Conservation (phyloP, 2,888 invertebrate species). For the Dinocampus coccinellae region DNA sequence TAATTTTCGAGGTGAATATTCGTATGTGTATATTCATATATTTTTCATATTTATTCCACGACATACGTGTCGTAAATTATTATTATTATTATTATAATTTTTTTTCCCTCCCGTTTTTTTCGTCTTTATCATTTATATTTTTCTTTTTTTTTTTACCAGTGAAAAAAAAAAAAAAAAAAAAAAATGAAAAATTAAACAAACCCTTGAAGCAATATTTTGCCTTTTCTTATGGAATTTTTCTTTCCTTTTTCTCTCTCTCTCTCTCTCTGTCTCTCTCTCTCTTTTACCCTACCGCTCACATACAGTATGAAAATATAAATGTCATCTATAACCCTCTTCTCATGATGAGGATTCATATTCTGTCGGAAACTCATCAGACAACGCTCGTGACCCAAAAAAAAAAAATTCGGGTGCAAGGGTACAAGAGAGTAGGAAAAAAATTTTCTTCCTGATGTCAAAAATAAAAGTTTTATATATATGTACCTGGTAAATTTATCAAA, state of each 20-base stretch:
- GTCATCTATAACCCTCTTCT: background rate
- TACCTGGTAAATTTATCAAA: background rate
- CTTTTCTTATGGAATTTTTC: too few relatives aligned
- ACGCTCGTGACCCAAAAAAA: background rate
- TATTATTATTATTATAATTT: too few relatives aligned
- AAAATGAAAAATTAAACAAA: background rate
- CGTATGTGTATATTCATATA: background rate
- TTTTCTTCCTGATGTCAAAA: background rate
- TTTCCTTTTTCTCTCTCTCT: too few relatives aligned
- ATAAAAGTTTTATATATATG: background rate
- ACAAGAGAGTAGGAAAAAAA: background rate
- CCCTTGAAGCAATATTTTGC: background rate
- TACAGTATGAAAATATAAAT: conserved; percentile 3
- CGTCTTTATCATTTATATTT: too few relatives aligned
- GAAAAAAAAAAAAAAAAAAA: background rate
- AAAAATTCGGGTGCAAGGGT: too few relatives aligned
- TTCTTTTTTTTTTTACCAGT: background rate
- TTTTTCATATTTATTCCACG: background rate
- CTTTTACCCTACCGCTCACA: background rate
- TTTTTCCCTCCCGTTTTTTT: too few relatives aligned
- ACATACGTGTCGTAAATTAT: background rate
- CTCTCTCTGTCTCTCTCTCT: too few relatives aligned
- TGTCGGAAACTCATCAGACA: background rate
- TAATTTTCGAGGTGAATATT: background rate
- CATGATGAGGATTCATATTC: background rate